Percentiles rank a stretch among this genome's conserved stretches.
Evolutionary conservation across 2,888 invertebrate genomes (phyloP).

Genomic region (Ormyrus labotus): DNA sequence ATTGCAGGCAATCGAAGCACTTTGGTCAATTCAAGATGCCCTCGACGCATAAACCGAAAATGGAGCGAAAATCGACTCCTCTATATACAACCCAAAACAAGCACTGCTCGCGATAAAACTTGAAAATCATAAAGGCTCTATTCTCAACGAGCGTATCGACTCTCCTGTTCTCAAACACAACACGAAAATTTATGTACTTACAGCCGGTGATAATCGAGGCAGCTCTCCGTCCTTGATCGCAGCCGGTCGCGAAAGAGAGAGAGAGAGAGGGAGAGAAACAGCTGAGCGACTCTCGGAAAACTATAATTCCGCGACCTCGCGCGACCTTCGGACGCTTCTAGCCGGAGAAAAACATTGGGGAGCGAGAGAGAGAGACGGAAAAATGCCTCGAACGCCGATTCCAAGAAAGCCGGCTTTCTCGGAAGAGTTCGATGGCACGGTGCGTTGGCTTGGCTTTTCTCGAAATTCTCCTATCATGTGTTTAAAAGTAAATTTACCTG

Average conservation of each 20-base stretch:
- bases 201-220: not conserved
- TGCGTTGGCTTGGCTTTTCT: not conserved
- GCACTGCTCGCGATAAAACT: too few species aligned
- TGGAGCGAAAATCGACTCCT: too few species aligned
- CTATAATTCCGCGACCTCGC: conserved; percentile 4
- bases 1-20: too few species aligned
- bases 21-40: too few species aligned
- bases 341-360: too few species aligned
- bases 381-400: too few species aligned
- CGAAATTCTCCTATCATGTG: not conserved
- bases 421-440: not conserved
- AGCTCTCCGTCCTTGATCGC: conserved; percentile 13
- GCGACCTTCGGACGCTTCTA: conserved; percentile 8
- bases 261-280: not conserved
- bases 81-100: too few species aligned
- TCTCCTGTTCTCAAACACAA: not conserved
- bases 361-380: too few species aligned
- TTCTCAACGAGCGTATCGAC: not conserved
- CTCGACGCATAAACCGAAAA: too few species aligned
- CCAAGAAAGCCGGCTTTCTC: not conserved
- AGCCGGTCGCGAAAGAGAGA: conserved; percentile 16
- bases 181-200: not conserved
- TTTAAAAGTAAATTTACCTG: not conserved
- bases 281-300: conserved; percentile 23
- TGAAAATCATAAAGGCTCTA: too few species aligned